Evolutionary conservation across 2,888 invertebrate species (phyloP).

Genomic region (Apotomis turbidana): DNA sequence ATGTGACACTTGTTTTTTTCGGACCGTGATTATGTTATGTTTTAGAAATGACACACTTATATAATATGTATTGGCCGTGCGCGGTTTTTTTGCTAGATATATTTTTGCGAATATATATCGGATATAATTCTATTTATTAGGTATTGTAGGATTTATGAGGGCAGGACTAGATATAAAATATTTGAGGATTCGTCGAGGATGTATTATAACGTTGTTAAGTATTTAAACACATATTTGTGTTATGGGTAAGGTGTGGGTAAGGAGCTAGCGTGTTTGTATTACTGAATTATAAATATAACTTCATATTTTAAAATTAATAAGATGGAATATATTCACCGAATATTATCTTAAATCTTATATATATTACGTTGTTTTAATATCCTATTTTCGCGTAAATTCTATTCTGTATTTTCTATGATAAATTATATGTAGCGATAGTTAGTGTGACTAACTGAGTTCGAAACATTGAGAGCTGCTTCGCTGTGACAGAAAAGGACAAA

Average conservation of each 20-base stretch:
- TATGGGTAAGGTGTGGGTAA: slow-evolving; percentile 57
- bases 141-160: slow-evolving; percentile 54
- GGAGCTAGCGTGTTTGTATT: slow-evolving; percentile 64
- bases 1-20: slow-evolving; percentile 16
- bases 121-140: slow-evolving; percentile 53
- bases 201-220: slow-evolving; percentile 75
- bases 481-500: slow-evolving; percentile 33
- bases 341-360: slow-evolving; percentile 19
- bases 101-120: slow-evolving; percentile 66
- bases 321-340: slow-evolving; percentile 33
- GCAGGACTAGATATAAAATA: slow-evolving; percentile 59
- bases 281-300: slow-evolving; percentile 58
- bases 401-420: slow-evolving; percentile 28
- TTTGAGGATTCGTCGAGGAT: slow-evolving; percentile 58
- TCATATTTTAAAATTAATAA: slow-evolving; percentile 55
- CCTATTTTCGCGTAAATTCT: slow-evolving; percentile 26
- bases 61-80: slow-evolving; percentile 60
- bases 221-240: slow-evolving; percentile 69
- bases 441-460: slow-evolving; percentile 37
- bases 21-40: slow-evolving; percentile 18
- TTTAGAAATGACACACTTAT: slow-evolving; percentile 41
- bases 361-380: slow-evolving; percentile 15
- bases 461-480: slow-evolving; percentile 29
- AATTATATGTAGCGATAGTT: slow-evolving; percentile 30
- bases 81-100: slow-evolving; percentile 65